Evolutionary conservation across 2,113 vertebrate species (phyloP), one percentile per base, ranked within the genome.

Genomic region (Ptilorrhoa leucosticta): DNA sequence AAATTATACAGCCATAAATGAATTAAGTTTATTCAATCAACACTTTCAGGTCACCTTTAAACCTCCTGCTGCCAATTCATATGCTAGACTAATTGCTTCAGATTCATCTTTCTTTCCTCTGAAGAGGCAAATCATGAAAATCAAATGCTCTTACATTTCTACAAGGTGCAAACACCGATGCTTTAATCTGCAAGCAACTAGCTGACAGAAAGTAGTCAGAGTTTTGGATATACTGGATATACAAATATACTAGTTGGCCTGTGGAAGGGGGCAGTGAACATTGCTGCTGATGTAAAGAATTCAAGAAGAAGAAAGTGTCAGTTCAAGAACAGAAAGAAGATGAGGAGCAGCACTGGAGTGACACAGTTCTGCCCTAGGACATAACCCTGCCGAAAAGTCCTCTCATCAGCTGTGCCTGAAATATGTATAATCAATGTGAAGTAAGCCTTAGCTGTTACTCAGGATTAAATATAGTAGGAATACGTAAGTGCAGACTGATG

Each of bases 1-100:
- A 86, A 90, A 87, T 83, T 92, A 94, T n/a, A 90, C 64, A 87
- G 31, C 28, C 48, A 31, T 82, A 91, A 95, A 84, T 64, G 48
- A 96, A 90, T 95, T 77, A 83, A 72, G 83, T 95, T 95, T 93
- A 93, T 79, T 87, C 80, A 96, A 85, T 89, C 93, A 92, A 82
- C 69, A 57, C 50, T 66, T 94, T 82, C 57, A 79, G 70, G 89
- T 95, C 89, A 94, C 89, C 89, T 95, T 94, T 93, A 94, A 93
- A 81, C 40, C 88, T 93, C 76, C 63, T 93, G 75, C 37, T 86
- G 82, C 23, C 4, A 4, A 82, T 84, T 87, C 78, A 58, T 53
- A 82, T 44, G n/a, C 73, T 84, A 79, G 61, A 82, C 56, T 96
- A 87, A 95, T 82, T 93, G 77, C 81, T 95, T 92, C 80, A 78